Base-by-base conservation (phyloP, 2,797 vertebrate genomes). In the Acrossocheilus fasciatus region DNA sequence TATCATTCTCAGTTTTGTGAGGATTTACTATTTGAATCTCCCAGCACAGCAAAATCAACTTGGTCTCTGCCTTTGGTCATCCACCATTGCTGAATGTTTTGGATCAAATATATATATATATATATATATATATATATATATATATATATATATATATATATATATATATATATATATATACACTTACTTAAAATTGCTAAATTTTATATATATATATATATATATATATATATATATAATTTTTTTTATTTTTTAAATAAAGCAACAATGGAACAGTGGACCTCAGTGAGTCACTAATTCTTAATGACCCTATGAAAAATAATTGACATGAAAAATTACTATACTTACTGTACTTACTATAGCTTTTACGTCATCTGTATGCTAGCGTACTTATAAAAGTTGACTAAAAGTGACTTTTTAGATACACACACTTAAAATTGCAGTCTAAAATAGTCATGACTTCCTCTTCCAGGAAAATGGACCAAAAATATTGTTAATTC, bases 21-120 rank as follows among this genome's bases (percentile, higher is more conserved):
- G 23, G 76, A 34, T 75, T 83, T 64, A 47, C 4, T 50, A n/a
- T 41, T 39, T 73, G n/a, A 72, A 41, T 43, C 14, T 43, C 9
- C 23, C 47, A 57, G 36, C 41, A 68, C 26, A 43, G 39, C 41
- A 66, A 47, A 66, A 23, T 52, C 20, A 54, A 10, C 66, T 72
- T 72, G 23, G 59, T 80, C 45, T 81, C 64, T 52, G 30, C 26
- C 79, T 26, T 11, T 82, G 80, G 18, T 54, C 10, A 41, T 50
- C n/a, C n/a, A 18, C 72, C 72, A 74, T 74, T 74, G 45, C 72
- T 30, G 72, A 74, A n/a, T 50, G 26, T 50, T 74, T 30, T 50
- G 45, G n/a, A 30, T 34, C 14, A 66, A n/a, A n/a, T n/a, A n/a
- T n/a, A n/a, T n/a, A n/a, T n/a, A n/a, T n/a, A n/a, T n/a, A 34